Percentiles rank a stretch among this genome's conserved stretches.
Evolutionary conservation across 2,888 invertebrate species (phyloP).

Genomic region (Apodemia hepburni): DNA sequence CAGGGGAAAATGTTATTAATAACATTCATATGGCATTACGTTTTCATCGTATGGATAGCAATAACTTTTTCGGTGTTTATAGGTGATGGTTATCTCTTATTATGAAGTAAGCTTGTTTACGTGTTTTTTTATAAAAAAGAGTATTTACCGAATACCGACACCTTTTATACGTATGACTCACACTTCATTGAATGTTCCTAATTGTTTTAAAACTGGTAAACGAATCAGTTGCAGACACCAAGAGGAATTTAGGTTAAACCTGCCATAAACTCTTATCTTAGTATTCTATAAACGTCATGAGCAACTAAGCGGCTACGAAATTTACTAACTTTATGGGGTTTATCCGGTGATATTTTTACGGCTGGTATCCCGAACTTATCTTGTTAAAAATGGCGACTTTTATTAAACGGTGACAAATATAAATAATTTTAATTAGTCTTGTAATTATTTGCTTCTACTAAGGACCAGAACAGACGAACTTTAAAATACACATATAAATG

Average conservation of each 20-base stretch:
- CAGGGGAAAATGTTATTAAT: too few species aligned
- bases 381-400: constrained; percentile 15
- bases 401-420: constrained; percentile 15
- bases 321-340: constrained; percentile 17
- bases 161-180: not conserved
- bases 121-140: too few species aligned
- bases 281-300: constrained; percentile 15
- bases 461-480: not conserved
- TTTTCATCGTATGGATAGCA: too few species aligned
- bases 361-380: constrained; percentile 10
- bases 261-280: constrained; percentile 54
- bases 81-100: too few species aligned
- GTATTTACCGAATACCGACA: too few species aligned
- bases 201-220: constrained; percentile 16
- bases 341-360: constrained; percentile 23
- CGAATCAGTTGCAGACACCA: constrained; percentile 26
- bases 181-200: not conserved
- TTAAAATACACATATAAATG: not conserved
- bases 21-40: too few species aligned
- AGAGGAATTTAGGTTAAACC: constrained; percentile 52
- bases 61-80: too few species aligned
- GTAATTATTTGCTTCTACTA: constrained; percentile 19
- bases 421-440: constrained; percentile 21
- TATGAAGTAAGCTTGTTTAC: too few species aligned
- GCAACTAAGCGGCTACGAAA: constrained; percentile 14